Percentiles rank a stretch among this genome's conserved stretches.
These are phyloP conservation scores for Euclidia mi DNA, from an alignment of 2,888 invertebrate genomes.

Conservation along the genomic window DNA sequence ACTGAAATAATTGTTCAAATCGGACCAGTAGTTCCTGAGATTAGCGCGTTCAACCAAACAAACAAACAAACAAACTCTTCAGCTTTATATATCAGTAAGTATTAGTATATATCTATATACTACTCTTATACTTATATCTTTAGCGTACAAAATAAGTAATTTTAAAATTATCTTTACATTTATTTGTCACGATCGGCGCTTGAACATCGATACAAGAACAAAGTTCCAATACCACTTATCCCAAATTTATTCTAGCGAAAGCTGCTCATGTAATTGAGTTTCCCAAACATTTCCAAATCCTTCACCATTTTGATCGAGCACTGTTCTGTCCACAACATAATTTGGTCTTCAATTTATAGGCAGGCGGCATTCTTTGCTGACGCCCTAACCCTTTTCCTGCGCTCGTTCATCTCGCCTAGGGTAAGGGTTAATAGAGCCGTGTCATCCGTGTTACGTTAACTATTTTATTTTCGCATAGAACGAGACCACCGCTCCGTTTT, in stretches of 20 bases:
- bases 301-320: constrained; percentile 20
- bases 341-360: constrained; percentile 25
- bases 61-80: no score
- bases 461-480: constrained; percentile 17
- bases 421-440: constrained; percentile 29
- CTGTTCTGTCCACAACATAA: constrained; percentile 20
- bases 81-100: no score
- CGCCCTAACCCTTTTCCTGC: constrained; percentile 24
- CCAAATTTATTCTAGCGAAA: constrained; percentile 15
- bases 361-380: constrained; percentile 22
- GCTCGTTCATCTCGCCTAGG: constrained; percentile 25
- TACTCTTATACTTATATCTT: no score
- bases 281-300: constrained; percentile 16
- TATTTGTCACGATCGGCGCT: not conserved
- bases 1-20: no score
- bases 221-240: constrained; percentile 9
- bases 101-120: no score
- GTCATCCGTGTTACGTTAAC: constrained; percentile 26
- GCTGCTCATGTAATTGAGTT: constrained; percentile 18
- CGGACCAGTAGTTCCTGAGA: no score
- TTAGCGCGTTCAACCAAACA: no score
- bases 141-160: no score
- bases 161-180: no score
- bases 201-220: constrained; percentile 6
- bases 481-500: constrained; percentile 1